A percentile compares a stretch with the other conserved stretches of the same genome.
Evolutionary conservation across 2,797 vertebrate genomes (phyloP).

Genomic region (Propithecus perrieri): DNA sequence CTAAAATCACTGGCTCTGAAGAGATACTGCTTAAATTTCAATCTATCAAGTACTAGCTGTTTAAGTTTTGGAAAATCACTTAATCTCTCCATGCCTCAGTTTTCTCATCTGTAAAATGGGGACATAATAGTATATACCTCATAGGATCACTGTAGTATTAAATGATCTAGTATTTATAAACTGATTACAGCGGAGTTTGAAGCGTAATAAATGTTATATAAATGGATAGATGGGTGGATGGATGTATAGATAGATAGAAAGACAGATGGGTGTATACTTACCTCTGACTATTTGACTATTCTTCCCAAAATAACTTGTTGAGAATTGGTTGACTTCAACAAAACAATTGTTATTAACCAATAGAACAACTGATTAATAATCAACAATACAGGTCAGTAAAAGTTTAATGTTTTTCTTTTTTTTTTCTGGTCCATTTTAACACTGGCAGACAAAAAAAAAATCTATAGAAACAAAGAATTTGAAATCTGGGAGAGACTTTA

Average conservation of each 20-base stretch:
- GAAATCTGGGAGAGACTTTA: neutral
- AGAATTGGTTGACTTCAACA: neutral
- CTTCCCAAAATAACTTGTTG: neutral
- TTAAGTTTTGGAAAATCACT: neutral
- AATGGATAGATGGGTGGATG: neutral
- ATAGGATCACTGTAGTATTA: neutral
- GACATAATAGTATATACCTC: neutral
- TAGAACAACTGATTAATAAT: neutral
- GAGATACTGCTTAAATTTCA: neutral
- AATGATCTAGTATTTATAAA: neutral
- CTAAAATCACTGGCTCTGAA: neutral
- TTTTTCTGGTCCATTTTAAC: neutral
- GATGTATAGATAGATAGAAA: neutral
- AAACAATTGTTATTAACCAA: neutral
- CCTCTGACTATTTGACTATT: neutral
- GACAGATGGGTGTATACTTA: neutral
- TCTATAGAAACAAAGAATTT: neutral
- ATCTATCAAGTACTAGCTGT: neutral
- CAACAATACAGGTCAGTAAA: neutral
- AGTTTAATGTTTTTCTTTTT: neutral
- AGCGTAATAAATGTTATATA: neutral
- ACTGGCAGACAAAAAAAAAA: neutral
- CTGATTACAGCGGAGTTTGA: neutral
- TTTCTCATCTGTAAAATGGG: neutral
- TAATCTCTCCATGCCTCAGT: neutral